Conservation (phyloP, 2,797 vertebrate genomes). For the Schizopygopsis pylzovi region DNA sequence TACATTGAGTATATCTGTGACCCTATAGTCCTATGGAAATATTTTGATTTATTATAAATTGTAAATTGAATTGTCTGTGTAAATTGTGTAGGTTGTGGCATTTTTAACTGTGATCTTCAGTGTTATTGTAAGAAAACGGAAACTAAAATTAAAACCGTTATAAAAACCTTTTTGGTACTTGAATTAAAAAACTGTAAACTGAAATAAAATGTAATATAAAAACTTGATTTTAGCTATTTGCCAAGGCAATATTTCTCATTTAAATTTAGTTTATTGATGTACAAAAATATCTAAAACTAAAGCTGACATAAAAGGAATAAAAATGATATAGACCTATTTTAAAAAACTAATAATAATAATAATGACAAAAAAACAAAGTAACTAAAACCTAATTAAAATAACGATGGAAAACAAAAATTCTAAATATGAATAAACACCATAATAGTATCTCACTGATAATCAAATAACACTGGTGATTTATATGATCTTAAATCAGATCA, state of each 20-base stretch:
- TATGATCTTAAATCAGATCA: background rate
- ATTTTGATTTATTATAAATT: background rate
- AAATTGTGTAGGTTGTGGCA: background rate
- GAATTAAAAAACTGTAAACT: background rate
- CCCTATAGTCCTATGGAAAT: background rate
- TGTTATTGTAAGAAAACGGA: background rate
- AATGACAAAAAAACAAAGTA: background rate
- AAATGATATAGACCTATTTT: too few relatives aligned
- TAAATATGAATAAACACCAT: background rate
- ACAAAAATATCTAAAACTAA: background rate
- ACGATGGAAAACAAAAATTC: background rate
- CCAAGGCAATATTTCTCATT: background rate
- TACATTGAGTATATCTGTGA: background rate
- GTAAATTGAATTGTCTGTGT: background rate
- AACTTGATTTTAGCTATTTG: background rate
- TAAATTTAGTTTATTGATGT: background rate
- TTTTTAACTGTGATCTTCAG: background rate
- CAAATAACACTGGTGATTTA: background rate
- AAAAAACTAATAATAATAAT: background rate
- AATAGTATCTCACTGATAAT: background rate
- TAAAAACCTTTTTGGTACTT: background rate
- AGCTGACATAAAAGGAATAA: background rate
- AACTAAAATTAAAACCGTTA: background rate
- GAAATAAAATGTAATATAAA: background rate
- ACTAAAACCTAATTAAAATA: background rate